A percentile compares a stretch with the other conserved stretches of the same genome.
phyloP scores from a whole-genome alignment of 2,113 vertebrate genomes.

The Anas platyrhynchos region DNA sequence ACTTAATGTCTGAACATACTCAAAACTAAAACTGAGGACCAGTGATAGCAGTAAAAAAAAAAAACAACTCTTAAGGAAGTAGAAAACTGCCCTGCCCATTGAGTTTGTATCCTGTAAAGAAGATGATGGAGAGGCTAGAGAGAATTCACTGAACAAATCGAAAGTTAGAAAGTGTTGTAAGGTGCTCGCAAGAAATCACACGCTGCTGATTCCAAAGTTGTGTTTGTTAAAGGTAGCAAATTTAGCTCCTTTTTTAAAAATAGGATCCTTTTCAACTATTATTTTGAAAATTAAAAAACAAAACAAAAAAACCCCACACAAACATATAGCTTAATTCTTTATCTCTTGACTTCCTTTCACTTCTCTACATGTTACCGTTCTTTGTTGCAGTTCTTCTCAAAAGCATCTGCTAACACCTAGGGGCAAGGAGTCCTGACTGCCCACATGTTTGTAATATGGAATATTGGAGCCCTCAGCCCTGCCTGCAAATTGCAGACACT shows the following conservation, averaged over 20 bases:
- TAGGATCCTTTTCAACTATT: not conserved
- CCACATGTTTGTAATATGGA: not conserved
- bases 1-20: not conserved
- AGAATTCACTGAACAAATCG: not conserved
- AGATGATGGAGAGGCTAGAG: not conserved
- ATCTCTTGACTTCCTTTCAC: not conserved
- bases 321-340: not conserved
- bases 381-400: constrained; percentile 7
- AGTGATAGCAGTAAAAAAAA: not conserved
- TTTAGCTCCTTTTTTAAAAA: not conserved
- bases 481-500: not conserved
- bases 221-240: not conserved
- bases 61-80: not conserved
- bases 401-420: not conserved
- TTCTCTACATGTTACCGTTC: not conserved
- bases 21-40: not conserved
- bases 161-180: not conserved
- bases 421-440: not conserved
- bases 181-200: not conserved
- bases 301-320: not conserved
- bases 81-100: not conserved
- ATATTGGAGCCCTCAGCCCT: not conserved
- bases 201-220: not conserved
- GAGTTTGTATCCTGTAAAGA: not conserved
- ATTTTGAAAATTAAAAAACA: not conserved